Percentiles rank a stretch among this genome's conserved stretches.
Conservation (phyloP, 2,888 invertebrate species). For the Aspidiotus rigidus region DNA sequence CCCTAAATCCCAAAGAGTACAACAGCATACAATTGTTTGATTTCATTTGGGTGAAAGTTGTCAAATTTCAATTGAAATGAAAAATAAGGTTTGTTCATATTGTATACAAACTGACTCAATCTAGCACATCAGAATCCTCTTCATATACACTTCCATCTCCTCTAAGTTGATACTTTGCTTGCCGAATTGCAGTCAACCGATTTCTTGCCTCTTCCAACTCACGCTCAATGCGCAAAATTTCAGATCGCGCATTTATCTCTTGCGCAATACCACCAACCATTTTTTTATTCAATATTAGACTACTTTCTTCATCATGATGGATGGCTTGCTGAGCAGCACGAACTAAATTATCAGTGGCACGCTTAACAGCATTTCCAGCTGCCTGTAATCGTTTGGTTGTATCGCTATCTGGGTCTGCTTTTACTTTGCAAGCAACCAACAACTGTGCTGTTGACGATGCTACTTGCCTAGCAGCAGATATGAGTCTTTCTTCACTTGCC, state of each 20-base stretch:
- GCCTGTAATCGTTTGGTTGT: conserved; percentile 76
- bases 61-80: too few species aligned
- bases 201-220: conserved; percentile 88
- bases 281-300: conserved; percentile 75
- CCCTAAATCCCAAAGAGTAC: too few species aligned
- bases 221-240: conserved; percentile 86
- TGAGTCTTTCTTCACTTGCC: conserved; percentile 88
- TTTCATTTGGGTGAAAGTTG: too few species aligned
- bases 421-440: conserved; percentile 93
- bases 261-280: conserved; percentile 95
- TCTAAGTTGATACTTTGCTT: conserved; percentile 77
- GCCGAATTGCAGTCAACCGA: conserved; percentile 79
- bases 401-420: conserved; percentile 91
- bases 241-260: conserved; percentile 82
- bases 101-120: too few species aligned
- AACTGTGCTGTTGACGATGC: conserved; percentile 96
- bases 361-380: conserved; percentile 93
- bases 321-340: conserved; percentile 87
- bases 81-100: too few species aligned
- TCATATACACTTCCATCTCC: conserved; percentile 49
- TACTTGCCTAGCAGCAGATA: conserved; percentile 91
- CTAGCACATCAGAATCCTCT: conserved; percentile 42
- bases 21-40: too few species aligned
- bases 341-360: conserved; percentile 95
- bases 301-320: conserved; percentile 82